These are phyloP conservation scores for Epinephelus moara DNA, from an alignment of 2,113 vertebrate species.

Conservation along the genomic window DNA sequence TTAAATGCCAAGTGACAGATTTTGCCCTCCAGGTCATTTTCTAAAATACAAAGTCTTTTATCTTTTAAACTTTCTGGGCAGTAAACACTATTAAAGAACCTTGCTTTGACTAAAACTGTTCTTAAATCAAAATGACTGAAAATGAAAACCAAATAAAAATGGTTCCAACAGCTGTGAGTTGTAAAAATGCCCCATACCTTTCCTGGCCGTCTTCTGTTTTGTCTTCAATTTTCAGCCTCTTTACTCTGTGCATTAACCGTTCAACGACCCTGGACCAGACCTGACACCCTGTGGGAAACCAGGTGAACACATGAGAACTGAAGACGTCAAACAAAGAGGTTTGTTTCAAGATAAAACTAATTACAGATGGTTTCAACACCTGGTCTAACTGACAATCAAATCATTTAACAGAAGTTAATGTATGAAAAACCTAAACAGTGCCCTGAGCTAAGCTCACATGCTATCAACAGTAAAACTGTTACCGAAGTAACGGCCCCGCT, in stretches of 20 bases:
- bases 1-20: neutral
- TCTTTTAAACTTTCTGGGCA: neutral
- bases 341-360: neutral
- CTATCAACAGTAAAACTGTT: slow-evolving; percentile 32
- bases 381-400: neutral
- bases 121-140: neutral
- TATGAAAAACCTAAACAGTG: neutral
- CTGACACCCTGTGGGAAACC: slow-evolving; percentile 83
- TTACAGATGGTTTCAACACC: neutral
- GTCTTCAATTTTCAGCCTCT: slow-evolving; percentile 93
- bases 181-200: slow-evolving; percentile 81
- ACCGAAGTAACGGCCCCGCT: slow-evolving; percentile 31
- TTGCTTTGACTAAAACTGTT: neutral
- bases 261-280: slow-evolving; percentile 85
- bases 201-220: slow-evolving; percentile 87
- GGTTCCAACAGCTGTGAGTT: neutral
- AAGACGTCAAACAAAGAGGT: neutral
- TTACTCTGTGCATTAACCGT: slow-evolving; percentile 95
- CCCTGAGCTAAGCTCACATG: slow-evolving; percentile 21
- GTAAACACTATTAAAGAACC: neutral
- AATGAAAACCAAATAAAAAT: neutral
- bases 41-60: neutral
- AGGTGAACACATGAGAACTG: slow-evolving; percentile 14
- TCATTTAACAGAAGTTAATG: neutral
- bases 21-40: neutral